These are phyloP conservation scores for Tolypeutes matacus DNA, from an alignment of 2,797 vertebrate species.

Conservation along the genomic window DNA sequence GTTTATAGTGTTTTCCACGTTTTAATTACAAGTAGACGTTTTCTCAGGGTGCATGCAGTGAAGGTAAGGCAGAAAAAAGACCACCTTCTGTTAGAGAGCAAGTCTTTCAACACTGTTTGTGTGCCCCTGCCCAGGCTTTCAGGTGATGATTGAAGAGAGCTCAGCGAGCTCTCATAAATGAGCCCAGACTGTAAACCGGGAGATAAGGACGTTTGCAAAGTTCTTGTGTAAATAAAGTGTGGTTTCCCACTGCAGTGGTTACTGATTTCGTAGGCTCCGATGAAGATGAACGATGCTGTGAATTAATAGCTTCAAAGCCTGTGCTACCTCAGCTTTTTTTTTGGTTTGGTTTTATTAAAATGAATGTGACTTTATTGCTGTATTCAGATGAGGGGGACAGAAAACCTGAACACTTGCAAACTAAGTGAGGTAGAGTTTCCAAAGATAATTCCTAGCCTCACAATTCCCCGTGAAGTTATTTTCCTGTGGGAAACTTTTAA, in stretches of 20 bases:
- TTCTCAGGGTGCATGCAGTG: not conserved
- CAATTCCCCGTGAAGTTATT: slow-evolving; percentile 81
- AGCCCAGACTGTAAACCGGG: slow-evolving; percentile 54
- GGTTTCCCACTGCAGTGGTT: slow-evolving; percentile 43
- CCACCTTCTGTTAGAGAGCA: not conserved
- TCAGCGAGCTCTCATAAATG: slow-evolving; percentile 64
- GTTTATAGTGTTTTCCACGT: not conserved
- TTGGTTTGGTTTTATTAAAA: slow-evolving; percentile 67
- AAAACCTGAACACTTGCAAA: slow-evolving; percentile 66
- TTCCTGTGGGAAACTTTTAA: slow-evolving; percentile 88
- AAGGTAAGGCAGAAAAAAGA: not conserved
- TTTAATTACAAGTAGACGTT: slow-evolving; percentile 26
- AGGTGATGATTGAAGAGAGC: slow-evolving; percentile 43
- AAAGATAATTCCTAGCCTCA: slow-evolving; percentile 83
- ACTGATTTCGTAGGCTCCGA: slow-evolving; percentile 8
- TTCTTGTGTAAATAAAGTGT: slow-evolving; percentile 63
- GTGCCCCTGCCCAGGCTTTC: not conserved
- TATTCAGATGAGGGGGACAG: slow-evolving; percentile 55
- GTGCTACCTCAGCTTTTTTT: not conserved
- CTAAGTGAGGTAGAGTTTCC: slow-evolving; percentile 56
- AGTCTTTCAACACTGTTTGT: not conserved
- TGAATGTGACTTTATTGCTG: slow-evolving; percentile 56
- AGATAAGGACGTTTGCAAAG: slow-evolving; percentile 70
- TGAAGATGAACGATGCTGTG: slow-evolving; percentile 1
- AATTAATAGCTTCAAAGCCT: slow-evolving; percentile 5